Conservation (phyloP, 2,797 vertebrate genomes). For the Threskiornis aethiopicus region DNA sequence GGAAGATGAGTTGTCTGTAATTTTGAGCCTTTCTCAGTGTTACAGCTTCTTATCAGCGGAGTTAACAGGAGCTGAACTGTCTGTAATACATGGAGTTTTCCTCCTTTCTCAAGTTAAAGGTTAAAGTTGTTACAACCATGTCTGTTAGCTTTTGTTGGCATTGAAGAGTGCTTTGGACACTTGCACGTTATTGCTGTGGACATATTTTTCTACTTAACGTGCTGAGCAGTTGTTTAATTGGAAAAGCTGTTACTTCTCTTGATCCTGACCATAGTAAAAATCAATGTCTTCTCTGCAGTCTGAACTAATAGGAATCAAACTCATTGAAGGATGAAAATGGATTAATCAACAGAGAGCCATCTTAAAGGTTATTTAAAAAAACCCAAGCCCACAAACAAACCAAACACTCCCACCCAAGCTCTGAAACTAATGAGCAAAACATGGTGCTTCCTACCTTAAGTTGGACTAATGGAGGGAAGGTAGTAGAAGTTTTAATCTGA, state of each 20-base stretch:
- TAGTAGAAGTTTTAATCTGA: background rate
- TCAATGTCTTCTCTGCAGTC: conserved; percentile 56
- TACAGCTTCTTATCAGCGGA: conserved; percentile 5
- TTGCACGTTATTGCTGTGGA: conserved; percentile 19
- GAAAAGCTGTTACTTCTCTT: conserved; percentile 66
- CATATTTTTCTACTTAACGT: conserved; percentile 52
- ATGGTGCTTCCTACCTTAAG: background rate
- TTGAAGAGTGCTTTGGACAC: background rate
- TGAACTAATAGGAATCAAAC: conserved; percentile 64
- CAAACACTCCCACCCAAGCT: too few relatives aligned
- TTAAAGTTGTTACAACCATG: conserved; percentile 1
- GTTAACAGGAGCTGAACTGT: background rate
- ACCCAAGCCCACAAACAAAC: background rate
- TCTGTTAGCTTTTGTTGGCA: background rate
- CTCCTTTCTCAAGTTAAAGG: background rate
- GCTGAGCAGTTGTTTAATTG: conserved; percentile 65
- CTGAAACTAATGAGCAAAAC: background rate
- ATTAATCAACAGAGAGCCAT: conserved; percentile 60
- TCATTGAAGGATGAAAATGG: conserved; percentile 62
- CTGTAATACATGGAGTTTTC: conserved; percentile 1
- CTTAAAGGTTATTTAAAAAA: conserved; percentile 57
- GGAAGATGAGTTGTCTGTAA: conserved; percentile 43
- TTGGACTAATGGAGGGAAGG: background rate
- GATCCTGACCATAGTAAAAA: conserved; percentile 57
- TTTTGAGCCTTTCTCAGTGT: conserved; percentile 29